Evolutionary conservation across 2,888 invertebrate genomes (phyloP).

Genomic region (Trilocha varians): DNA sequence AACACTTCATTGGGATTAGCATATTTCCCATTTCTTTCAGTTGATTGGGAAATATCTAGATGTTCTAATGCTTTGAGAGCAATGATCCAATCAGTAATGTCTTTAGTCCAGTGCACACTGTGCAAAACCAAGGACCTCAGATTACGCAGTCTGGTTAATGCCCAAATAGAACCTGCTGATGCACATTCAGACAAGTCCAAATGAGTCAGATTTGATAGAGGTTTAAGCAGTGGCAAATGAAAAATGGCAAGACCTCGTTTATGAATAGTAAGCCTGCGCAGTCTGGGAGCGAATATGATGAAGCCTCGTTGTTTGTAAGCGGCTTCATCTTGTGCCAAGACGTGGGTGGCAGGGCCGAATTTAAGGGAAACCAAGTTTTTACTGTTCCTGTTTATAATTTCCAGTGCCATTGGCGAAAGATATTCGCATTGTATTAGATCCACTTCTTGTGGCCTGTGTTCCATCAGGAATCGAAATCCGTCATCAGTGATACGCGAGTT

Average conservation of each 20-base stretch:
- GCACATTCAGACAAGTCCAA: slow-evolving; percentile 81
- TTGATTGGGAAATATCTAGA: slow-evolving; percentile 88
- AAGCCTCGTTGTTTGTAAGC: slow-evolving; percentile 54
- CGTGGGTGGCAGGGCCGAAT: slow-evolving; percentile 78
- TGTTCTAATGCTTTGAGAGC: slow-evolving; percentile 75
- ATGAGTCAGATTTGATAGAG: slow-evolving; percentile 75
- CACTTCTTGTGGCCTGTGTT: slow-evolving; percentile 82
- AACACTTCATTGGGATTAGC: slow-evolving; percentile 82
- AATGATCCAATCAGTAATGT: slow-evolving; percentile 75
- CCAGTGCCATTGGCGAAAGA: slow-evolving; percentile 76
- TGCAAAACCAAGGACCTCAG: slow-evolving; percentile 85
- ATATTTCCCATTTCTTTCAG: slow-evolving; percentile 81
- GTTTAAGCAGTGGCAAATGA: slow-evolving; percentile 71
- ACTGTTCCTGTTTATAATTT: slow-evolving; percentile 79
- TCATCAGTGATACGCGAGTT: slow-evolving; percentile 81
- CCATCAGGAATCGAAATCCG: slow-evolving; percentile 79
- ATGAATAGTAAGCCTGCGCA: slow-evolving; percentile 74
- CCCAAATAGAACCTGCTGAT: slow-evolving; percentile 77
- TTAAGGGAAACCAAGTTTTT: slow-evolving; percentile 79
- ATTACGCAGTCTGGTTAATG: slow-evolving; percentile 76
- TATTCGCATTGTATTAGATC: slow-evolving; percentile 83
- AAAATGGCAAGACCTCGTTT: slow-evolving; percentile 61
- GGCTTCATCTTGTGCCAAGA: slow-evolving; percentile 69
- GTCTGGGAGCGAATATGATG: slow-evolving; percentile 73
- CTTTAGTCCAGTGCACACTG: slow-evolving; percentile 81